phyloP scores from a whole-genome alignment of 1,140 invertebrate genomes.

The Drosophila bifasciata region DNA sequence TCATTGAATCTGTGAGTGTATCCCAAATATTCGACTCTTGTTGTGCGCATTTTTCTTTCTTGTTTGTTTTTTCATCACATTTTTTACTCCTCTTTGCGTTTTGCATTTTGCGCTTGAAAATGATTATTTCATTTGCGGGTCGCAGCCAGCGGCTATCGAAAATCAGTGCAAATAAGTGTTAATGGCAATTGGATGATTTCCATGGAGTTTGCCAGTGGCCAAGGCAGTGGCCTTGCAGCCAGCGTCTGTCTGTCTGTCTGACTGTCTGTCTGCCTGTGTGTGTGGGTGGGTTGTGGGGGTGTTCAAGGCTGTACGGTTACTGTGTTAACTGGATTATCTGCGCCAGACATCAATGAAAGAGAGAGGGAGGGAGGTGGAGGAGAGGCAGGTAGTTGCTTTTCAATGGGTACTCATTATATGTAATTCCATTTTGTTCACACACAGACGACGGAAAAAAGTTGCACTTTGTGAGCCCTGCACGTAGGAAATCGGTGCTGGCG shows the following conservation, averaged over 20 bases:
- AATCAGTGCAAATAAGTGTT: slow-evolving; percentile 39
- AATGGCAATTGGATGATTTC: slow-evolving; percentile 36
- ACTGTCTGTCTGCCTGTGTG: no score
- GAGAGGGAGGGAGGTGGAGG: no score
- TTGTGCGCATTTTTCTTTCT: no score
- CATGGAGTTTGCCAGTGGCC: slow-evolving; percentile 6
- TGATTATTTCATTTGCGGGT: slow-evolving; percentile 49
- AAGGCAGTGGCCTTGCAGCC: slow-evolving; percentile 38
- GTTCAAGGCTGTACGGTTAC: slow-evolving; percentile 30
- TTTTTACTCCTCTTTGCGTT: slow-evolving; percentile 1
- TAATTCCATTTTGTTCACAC: slow-evolving; percentile 63
- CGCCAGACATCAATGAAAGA: slow-evolving; percentile 21
- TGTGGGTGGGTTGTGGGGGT: slow-evolving; percentile 1
- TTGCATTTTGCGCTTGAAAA: slow-evolving; percentile 33
- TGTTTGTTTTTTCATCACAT: no score
- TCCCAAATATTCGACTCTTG: no score
- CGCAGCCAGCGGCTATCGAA: slow-evolving; percentile 13
- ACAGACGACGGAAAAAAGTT: slow-evolving; percentile 83
- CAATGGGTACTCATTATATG: slow-evolving; percentile 43
- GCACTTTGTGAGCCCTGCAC: slow-evolving; percentile 79
- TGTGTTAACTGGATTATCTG: slow-evolving; percentile 36
- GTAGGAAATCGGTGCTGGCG: slow-evolving; percentile 78
- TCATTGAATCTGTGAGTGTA: no score
- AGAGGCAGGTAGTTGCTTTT: neutral
- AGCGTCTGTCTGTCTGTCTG: slow-evolving; percentile 5